These are phyloP conservation scores for Oppia nitens DNA, from an alignment of 1,140 invertebrate species.

Conservation along the genomic window DNA sequence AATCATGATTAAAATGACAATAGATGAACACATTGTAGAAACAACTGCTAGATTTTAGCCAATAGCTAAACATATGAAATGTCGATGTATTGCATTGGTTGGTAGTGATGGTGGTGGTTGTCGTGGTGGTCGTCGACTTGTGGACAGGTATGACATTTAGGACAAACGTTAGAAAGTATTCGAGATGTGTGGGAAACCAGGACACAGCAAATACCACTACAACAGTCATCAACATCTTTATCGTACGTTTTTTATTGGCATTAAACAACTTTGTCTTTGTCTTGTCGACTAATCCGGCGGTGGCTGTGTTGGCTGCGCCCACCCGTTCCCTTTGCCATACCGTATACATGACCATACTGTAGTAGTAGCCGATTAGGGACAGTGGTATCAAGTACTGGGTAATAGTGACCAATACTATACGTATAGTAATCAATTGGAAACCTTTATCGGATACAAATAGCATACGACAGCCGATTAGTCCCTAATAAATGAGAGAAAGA, in stretches of 20 bases:
- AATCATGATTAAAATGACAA: conserved; percentile 70
- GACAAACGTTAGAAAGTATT: conserved; percentile 20
- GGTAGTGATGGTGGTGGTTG: neutral
- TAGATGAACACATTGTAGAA: conserved; percentile 86
- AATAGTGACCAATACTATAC: conserved; percentile 29
- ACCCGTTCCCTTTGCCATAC: conserved; percentile 21
- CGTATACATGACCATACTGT: conserved; percentile 26
- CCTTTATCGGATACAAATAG: conserved; percentile 25
- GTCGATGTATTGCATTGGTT: too few species aligned
- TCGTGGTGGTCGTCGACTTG: neutral
- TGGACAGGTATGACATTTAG: neutral
- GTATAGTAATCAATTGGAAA: conserved; percentile 20
- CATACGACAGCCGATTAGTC: conserved; percentile 27
- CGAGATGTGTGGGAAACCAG: conserved; percentile 31
- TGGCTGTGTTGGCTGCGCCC: conserved; percentile 16
- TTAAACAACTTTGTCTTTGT: conserved; percentile 19
- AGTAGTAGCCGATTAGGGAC: conserved; percentile 30
- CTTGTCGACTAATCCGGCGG: too few species aligned
- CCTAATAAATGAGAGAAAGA: too few species aligned
- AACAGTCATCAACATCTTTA: conserved; percentile 36
- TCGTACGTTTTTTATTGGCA: conserved; percentile 27
- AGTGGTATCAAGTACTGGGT: conserved; percentile 38
- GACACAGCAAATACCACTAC: conserved; percentile 32
- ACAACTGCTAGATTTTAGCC: conserved; percentile 72
- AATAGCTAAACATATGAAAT: conserved; percentile 52